Base-by-base conservation (phyloP, 2,888 invertebrate genomes). In the Plagiodera versicolora region DNA sequence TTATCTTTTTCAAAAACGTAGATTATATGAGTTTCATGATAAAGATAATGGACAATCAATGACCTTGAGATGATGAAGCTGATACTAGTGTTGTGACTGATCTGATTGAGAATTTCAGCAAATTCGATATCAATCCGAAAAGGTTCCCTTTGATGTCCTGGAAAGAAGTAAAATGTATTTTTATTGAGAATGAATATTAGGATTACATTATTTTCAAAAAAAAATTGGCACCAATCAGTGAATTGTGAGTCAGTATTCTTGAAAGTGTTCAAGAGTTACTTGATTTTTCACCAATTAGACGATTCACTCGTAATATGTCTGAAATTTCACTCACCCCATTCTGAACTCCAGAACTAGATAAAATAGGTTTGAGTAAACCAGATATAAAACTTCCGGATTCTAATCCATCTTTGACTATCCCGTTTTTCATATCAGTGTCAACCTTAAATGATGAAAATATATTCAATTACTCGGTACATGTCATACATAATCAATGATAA, bases 341-440 rank as follows among this genome's bases (percentile, higher is more conserved):
- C 58, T 70, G 67, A 48, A 59, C 56, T 19, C 68, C 68, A 16
- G 62, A 56, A n/a, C 63, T 39, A 14, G 39, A 72, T 5, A 74
- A 58, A 10, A 74, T 28, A 2, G 74, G 72, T 57, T 72, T 71
- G 20, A 78, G 39, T 8, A 79, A 64, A 18, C 77, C 78, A 17
- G 69, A 65, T 3, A 78, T 45, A 46, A 78, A 79, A 17, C 75
- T 73, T 28, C 76, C 77, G 8, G 75, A 74, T 62, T 77, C 77
- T 44, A 76, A 30, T 28, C 62, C 61, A 35, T 56, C 58, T 1
- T 56, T 57, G 48, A 65, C 63, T 50, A 20, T 56, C 17, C 32
- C 56, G 14, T 56, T 49, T 18, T 63, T 59, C 20, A 16, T 51
- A 28, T 30, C 30, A 44, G 50, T 24, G 45, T 52, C 58, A 14